Evolutionary conservation across 2,797 vertebrate genomes (phyloP), one percentile per base, ranked within the genome.

Genomic region (Rachycentron canadum): DNA sequence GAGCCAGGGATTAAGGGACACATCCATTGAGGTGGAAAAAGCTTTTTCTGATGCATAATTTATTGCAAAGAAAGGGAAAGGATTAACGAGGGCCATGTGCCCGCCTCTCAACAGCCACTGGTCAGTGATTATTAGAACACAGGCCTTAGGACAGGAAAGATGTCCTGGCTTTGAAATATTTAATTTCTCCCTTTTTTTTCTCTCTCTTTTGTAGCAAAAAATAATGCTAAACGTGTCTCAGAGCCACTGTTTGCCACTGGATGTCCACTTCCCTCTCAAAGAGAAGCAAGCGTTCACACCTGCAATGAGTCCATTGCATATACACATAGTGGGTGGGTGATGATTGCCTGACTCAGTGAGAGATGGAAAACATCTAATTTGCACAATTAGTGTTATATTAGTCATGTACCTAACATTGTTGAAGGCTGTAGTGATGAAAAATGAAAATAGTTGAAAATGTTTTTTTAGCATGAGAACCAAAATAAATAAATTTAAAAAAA

Each of bases 1-100:
- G 91, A 89, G 78, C 74, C 90, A 79, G 86, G 93, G 93, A 95
- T 95, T 94, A 94, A 86, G 83, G 91, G 87, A 93, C 90, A 94
- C 90, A 75, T 92, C 89, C 89, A 93, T 86, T 90, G 84, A 88
- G 91, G 86, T 87, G 88, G 92, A 91, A 90, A 69, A 90, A 76
- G 75, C 69, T 92, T 92, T 91, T 90, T 82, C 79, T 80, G 85
- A 93, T 91, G 93, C 91, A 93, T 93, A 94, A 91, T 90, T 91
- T 93, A 91, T 90, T 68, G 86, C 73, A 77, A 76, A 88, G 85
- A 92, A 89, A 83, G 69, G 82, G 63, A 78, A 89, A 84, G 89
- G 92, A 92, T 94, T 93, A 92, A 88, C 78, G 21, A 77, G 71
- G 68, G 72, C 75, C 67, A 34, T 59, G 74, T 78, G 81, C 72